These are phyloP conservation scores for Monochamus alternatus DNA, from an alignment of 2,888 invertebrate genomes.

Conservation along the genomic window DNA sequence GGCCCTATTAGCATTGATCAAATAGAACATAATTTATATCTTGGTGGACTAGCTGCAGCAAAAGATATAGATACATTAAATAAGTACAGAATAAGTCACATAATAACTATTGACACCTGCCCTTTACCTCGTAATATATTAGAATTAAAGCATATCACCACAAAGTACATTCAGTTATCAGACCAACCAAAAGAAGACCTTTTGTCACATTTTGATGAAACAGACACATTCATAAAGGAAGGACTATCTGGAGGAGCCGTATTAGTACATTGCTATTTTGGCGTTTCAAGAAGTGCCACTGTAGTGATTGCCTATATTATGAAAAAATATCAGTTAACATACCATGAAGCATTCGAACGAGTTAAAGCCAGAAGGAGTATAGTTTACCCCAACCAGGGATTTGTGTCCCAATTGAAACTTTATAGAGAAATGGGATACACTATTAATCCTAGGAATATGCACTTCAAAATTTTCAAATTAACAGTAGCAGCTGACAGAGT, in stretches of 20 bases:
- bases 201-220: conserved; percentile 80
- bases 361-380: conserved; percentile 82
- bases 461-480: conserved; percentile 83
- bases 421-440: conserved; percentile 85
- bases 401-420: conserved; percentile 83
- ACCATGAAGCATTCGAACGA: conserved; percentile 79
- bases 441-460: conserved; percentile 80
- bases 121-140: conserved; percentile 85
- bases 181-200: conserved; percentile 91
- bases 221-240: conserved; percentile 85
- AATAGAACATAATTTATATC: conserved; percentile 74
- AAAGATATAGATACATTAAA: conserved; percentile 80
- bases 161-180: conserved; percentile 86
- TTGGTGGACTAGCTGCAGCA: conserved; percentile 87
- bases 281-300: conserved; percentile 92
- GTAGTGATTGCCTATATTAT: conserved; percentile 90
- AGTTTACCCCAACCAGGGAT: conserved; percentile 87
- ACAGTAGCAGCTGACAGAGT: conserved; percentile 87
- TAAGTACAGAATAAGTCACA: conserved; percentile 80
- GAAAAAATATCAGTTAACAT: conserved; percentile 85
- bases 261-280: conserved; percentile 93
- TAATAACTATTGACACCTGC: conserved; percentile 88
- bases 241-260: conserved; percentile 77
- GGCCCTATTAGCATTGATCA: conserved; percentile 74
- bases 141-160: conserved; percentile 78